Evolutionary conservation across 2,888 invertebrate species (phyloP), one percentile per base, ranked within the genome.

Genomic region (Corythucha ciliata): DNA sequence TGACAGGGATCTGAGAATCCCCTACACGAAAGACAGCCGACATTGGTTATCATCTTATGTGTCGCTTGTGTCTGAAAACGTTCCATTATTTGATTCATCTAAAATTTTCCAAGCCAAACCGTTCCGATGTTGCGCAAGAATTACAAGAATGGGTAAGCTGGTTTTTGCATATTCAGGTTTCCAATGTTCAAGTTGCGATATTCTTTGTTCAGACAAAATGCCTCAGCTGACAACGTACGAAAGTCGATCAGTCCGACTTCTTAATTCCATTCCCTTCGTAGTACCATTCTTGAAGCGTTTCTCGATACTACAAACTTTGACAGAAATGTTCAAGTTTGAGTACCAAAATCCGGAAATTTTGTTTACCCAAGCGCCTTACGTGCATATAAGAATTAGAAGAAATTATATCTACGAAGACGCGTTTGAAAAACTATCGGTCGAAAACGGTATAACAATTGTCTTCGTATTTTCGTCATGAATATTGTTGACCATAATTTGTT

Each of bases 381-480:
- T 86, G 59, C 76, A 78, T 60, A 76, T 91, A 27, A 80, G 81
- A 25, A 83, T 91, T 6, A 72, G 92, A 52, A 74, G 98, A 50
- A 84, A 87, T 59, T 91, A 92, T 71, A 74, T 98, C n/a, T 98
- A 98, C 67, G 97, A 97, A 71, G 98, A 98, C 70, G 91, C 97
- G 0, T 96, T 91, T 66, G 92, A 93, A 47, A 91, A 91, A 68
- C 74, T 97, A 4, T 86, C 92, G 1, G 78, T 79, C 2, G 87
- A 87, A 62, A 93, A 92, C 72, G 89, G 89, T 89, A 70, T 67
- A 16, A 46, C 20, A 18, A 46, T 46, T 33, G 16, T 27, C 26
- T 16, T 34, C 8, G 32, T 34, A 6, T 39, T 36, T 36, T 7
- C 16, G 10, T 36, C 16, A 12, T 36, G 10, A 36, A 36, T 36